Base-by-base conservation (phyloP, 1,140 invertebrate species). In the Drosophila ohnishii region DNA sequence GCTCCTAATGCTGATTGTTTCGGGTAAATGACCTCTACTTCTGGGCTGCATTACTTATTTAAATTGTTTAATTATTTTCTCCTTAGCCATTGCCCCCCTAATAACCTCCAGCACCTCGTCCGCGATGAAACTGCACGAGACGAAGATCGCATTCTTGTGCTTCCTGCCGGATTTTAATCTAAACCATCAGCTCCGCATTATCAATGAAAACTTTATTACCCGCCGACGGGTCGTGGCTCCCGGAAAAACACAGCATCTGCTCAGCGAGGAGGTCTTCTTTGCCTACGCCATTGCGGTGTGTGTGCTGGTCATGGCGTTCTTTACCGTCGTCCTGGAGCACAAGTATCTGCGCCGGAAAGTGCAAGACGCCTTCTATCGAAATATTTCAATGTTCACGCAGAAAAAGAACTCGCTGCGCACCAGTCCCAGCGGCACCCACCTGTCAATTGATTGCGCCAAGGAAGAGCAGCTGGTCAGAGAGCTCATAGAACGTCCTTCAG, bases 131-230 rank as follows among this genome's bases (percentile, higher is more conserved):
- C 55, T 76, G 30, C 83, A 90, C 39, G 67, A 76, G 22, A 84
- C 77, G 0, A 72, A 78, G 56, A 92, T 92, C 3, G 55, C 51
- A 5, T 79, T 91, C 14, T 60, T 92, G 8, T 51, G 75, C 28
- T 72, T 91, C 16, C 42, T 92, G 5, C 91, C 91, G 14, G 91
- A 92, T 56, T 92, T 91, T 8, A 89, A 90, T 75, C 64, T 92
- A 16, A 90, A 90, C 42, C 91, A 92, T 45, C 90, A 91, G 53
- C 42, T 91, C 11, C 80, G 85, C 19, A 55, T 88, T 6, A 88
- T 91, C n/a, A 91, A 91, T 47, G 90, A 91, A 45, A 80, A 88
- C 28, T 81, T 91, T 3, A 77, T 90, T 48, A 66, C 58, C 0
- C 62, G 73, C 8, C 56, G 73, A 9, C 50, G 67, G 8, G 51